These are phyloP conservation scores for Sapayoa aenigma DNA, from an alignment of 2,113 vertebrate species.

Conservation along the genomic window DNA sequence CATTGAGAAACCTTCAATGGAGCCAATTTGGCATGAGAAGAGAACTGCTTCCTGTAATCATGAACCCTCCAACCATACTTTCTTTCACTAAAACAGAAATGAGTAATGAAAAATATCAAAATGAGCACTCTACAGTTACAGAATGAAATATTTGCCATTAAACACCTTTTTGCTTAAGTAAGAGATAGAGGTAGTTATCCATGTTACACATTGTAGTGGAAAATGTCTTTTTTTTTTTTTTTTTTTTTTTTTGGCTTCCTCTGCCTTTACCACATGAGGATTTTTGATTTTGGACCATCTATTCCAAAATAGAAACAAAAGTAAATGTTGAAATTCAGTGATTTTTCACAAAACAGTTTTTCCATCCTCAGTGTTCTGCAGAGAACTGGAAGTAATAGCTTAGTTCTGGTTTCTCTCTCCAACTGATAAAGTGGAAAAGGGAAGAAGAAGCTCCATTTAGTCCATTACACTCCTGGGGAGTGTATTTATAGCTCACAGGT, in stretches of 20 bases:
- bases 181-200: neutral
- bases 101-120: neutral
- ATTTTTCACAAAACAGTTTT: neutral
- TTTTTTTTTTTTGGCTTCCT: neutral
- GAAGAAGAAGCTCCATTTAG: neutral
- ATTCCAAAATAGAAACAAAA: neutral
- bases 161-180: neutral
- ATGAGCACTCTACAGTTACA: neutral
- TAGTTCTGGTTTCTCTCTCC: neutral
- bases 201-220: neutral
- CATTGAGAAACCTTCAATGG: neutral
- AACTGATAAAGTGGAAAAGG: neutral
- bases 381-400: neutral
- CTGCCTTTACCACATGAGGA: neutral
- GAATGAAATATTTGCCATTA: neutral
- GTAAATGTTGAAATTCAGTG: neutral
- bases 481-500: neutral
- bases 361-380: neutral
- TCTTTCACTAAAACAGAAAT: neutral
- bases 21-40: neutral
- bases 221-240: neutral
- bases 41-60: neutral
- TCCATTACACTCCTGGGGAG: neutral
- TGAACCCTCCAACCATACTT: neutral
- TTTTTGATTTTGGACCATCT: neutral